Conservation (phyloP, 2,797 vertebrate species). For the Fistularia tabacaria region DNA sequence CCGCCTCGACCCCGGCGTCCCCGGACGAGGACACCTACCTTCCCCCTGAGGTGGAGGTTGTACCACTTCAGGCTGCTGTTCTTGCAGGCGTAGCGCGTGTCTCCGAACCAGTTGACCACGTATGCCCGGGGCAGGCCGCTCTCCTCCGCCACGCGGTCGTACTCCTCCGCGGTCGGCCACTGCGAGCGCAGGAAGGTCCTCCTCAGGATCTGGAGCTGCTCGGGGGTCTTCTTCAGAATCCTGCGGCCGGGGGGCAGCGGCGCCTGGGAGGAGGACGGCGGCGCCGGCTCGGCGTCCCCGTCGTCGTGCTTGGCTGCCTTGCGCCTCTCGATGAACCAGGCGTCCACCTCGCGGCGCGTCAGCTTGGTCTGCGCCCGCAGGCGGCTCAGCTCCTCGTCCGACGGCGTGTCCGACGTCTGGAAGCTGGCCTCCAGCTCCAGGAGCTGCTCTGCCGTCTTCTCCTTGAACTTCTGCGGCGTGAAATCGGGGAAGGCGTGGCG, state of each 20-base stretch:
- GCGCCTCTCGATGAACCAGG: constrained; percentile 90
- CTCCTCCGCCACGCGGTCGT: constrained; percentile 87
- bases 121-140: constrained; percentile 87
- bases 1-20: background rate
- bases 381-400: constrained; percentile 89
- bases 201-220: constrained; percentile 92
- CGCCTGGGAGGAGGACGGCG: constrained; percentile 37
- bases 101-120: constrained; percentile 97
- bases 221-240: constrained; percentile 86
- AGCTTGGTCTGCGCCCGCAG: constrained; percentile 88
- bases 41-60: constrained; percentile 87
- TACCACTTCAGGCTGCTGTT: constrained; percentile 98
- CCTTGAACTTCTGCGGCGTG: constrained; percentile 90
- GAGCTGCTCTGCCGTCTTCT: constrained; percentile 90
- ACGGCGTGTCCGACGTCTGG: constrained; percentile 77
- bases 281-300: constrained; percentile 36
- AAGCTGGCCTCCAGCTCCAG: constrained; percentile 87
- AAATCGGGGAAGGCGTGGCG: constrained; percentile 88
- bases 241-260: constrained; percentile 53
- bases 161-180: constrained; percentile 90
- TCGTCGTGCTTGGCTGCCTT: constrained; percentile 59
- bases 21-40: constrained; percentile 43
- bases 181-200: constrained; percentile 90
- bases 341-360: constrained; percentile 89
- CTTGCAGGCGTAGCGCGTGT: constrained; percentile 95